Base-by-base conservation (phyloP, 2,113 vertebrate species). In the Dryoscopus gambensis region DNA sequence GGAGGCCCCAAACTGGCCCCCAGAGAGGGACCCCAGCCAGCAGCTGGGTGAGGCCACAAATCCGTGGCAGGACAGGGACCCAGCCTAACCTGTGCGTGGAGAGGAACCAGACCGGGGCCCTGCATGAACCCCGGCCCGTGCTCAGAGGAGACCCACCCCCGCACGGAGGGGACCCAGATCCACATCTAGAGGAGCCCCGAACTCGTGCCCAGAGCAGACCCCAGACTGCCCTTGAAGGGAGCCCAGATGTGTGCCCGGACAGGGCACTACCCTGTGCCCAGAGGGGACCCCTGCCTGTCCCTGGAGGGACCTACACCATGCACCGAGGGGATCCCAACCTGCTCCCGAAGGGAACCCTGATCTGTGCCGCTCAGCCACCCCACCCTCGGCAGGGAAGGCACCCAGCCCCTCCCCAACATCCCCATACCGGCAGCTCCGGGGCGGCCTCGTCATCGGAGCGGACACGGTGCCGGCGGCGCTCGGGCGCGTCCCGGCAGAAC, bases 261-360 rank as follows among this genome's bases (percentile, higher is more conserved):
- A 33, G 47, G 37, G 17, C 31, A 35, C 15, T 3, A 2, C 15
- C 11, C 39, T 8, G 64, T 39, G 28, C n/a, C 39, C 64, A 15
- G 23, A 28, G 5, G 18, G 3, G 6, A 33, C 27, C 25, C 30
- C 35, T 22, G 17, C 15, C 55, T 4, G 1, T 5, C 1, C 46
- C 20, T 3, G 5, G 25, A 24, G 7, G 7, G 25, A 8, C 31
- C 28, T 25, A 12, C 4, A 39, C 14, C 37, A 15, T 5, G 59
- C 47, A 25, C 6, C 3, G 17, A 20, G 9, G 37, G 27, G 22
- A 37, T 10, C 35, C 49, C 31, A 27, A 4, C 28, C 73, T 7
- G 10, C 10, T n/a, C 24, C 60, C 15, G 3, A 44, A 21, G 7
- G 10, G 16, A 5, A 30, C 21, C 27, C 20, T 7, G 5, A 3